A percentile compares a stretch with the other conserved stretches of the same genome.
Conservation (phyloP, 1,140 invertebrate genomes). For the Drosophila erecta region DNA sequence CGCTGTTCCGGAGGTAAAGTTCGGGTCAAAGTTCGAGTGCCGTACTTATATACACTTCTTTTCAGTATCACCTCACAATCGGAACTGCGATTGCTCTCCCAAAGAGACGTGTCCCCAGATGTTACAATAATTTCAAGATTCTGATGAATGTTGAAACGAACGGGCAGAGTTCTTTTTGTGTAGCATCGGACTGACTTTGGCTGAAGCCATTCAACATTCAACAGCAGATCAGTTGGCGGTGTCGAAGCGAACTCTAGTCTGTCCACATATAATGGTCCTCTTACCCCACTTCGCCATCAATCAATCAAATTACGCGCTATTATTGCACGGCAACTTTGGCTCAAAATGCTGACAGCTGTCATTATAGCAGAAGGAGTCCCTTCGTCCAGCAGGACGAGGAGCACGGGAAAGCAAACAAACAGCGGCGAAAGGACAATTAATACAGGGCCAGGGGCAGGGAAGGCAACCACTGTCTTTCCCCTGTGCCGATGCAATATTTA, state of each 20-base stretch:
- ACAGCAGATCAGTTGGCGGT: too few species aligned
- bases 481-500: conserved; percentile 50
- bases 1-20: conserved; percentile 12
- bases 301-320: conserved; percentile 65
- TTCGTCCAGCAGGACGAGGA: neutral
- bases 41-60: neutral
- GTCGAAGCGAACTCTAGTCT: too few species aligned
- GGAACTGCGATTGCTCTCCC: neutral
- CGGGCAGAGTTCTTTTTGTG: too few species aligned
- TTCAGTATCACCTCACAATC: neutral
- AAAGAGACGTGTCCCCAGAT: too few species aligned
- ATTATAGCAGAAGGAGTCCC: conserved; percentile 38
- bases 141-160: too few species aligned
- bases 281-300: conserved; percentile 7
- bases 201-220: too few species aligned
- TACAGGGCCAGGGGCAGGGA: conserved; percentile 4
- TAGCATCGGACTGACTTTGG: too few species aligned
- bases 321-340: conserved; percentile 39
- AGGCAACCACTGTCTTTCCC: neutral
- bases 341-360: conserved; percentile 57
- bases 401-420: conserved; percentile 34
- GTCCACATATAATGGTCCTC: neutral
- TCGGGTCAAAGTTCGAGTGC: neutral
- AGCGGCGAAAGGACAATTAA: conserved; percentile 44
- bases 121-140: too few species aligned